These are phyloP conservation scores for Scaptomyza pallida DNA, from an alignment of 1,140 invertebrate genomes.

Conservation along the genomic window DNA sequence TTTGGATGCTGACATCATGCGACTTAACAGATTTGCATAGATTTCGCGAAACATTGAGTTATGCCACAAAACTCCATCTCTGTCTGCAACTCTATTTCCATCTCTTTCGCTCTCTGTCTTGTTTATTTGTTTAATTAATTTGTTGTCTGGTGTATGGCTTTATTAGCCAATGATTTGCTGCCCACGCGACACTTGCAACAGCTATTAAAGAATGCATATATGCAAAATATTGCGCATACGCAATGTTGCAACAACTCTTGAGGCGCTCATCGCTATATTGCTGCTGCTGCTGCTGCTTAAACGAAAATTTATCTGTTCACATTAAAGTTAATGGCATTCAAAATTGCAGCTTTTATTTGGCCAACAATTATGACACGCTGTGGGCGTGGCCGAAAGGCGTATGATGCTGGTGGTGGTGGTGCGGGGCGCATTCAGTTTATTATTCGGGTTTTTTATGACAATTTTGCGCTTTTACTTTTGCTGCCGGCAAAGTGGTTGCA, in stretches of 20 bases:
- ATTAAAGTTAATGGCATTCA: conserved; percentile 77
- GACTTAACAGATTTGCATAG: conserved; percentile 66
- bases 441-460: conserved; percentile 69
- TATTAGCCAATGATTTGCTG: conserved; percentile 44
- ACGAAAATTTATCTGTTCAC: conserved; percentile 75
- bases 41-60: conserved; percentile 34
- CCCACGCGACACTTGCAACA: conserved; percentile 56
- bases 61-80: conserved; percentile 5
- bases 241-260: conserved; percentile 40
- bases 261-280: conserved; percentile 31
- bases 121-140: conserved; percentile 79
- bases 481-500: conserved; percentile 36
- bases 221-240: conserved; percentile 69
- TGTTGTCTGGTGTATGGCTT: conserved; percentile 57
- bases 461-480: conserved; percentile 38
- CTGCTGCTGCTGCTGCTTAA: conserved; percentile 50
- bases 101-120: conserved; percentile 34
- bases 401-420: background rate
- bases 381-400: conserved; percentile 31
- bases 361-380: conserved; percentile 59
- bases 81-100: conserved; percentile 24
- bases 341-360: conserved; percentile 79
- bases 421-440: conserved; percentile 51
- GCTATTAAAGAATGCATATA: conserved; percentile 64
- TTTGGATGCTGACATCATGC: conserved; percentile 73